Percentiles rank a stretch among this genome's conserved stretches.
phyloP scores from a whole-genome alignment of 2,888 invertebrate species.

The Spicauda simplicius region DNA sequence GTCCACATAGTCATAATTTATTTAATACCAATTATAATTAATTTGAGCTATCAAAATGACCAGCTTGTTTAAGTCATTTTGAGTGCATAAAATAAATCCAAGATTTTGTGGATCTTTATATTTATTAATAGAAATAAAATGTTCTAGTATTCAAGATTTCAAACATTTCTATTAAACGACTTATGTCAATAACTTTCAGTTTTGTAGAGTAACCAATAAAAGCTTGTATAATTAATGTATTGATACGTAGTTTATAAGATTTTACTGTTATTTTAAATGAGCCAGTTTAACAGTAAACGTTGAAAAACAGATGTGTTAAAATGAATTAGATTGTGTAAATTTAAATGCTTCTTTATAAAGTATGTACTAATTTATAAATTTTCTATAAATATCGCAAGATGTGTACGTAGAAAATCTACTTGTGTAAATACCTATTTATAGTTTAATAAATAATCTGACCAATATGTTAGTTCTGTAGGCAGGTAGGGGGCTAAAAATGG shows the following conservation, averaged over 20 bases:
- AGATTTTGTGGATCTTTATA: neutral
- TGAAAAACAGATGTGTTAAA: neutral
- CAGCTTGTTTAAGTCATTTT: neutral
- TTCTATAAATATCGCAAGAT: neutral
- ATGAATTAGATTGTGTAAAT: neutral
- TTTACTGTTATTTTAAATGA: neutral
- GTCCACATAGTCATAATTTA: neutral
- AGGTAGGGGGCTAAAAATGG: too few relatives aligned
- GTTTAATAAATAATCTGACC: too few relatives aligned
- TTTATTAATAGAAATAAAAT: neutral
- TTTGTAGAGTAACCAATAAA: neutral
- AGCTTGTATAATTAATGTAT: neutral
- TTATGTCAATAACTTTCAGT: neutral
- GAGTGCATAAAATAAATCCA: neutral
- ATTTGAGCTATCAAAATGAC: too few relatives aligned
- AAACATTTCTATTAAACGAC: neutral
- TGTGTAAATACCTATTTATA: too few relatives aligned
- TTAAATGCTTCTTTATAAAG: neutral
- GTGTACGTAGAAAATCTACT: neutral
- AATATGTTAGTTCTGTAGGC: too few relatives aligned
- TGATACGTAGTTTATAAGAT: neutral
- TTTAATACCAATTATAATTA: neutral
- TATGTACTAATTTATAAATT: neutral
- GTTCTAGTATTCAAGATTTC: neutral
- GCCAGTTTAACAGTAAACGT: neutral